These are phyloP conservation scores for Cygnus buccinator DNA, from an alignment of 2,113 vertebrate species.

Conservation along the genomic window DNA sequence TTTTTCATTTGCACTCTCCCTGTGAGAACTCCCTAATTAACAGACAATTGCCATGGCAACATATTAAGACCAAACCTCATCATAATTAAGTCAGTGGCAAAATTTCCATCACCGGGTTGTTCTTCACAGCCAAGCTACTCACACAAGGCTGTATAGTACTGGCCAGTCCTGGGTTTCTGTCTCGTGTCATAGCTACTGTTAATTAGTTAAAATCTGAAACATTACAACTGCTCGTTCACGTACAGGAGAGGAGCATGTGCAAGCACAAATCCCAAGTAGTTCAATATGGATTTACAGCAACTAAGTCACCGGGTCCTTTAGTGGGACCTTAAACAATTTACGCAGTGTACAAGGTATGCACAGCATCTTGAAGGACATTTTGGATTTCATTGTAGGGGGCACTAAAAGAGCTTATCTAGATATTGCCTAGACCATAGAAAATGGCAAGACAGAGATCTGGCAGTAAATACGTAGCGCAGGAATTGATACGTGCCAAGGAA, in stretches of 20 bases:
- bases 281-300: background rate
- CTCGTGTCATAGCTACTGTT: background rate
- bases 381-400: background rate
- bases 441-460: background rate
- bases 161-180: background rate
- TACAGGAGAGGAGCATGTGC: background rate
- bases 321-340: background rate
- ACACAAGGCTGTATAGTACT: background rate
- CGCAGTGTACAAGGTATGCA: background rate
- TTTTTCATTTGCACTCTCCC: background rate
- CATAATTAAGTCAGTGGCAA: constrained; percentile 16
- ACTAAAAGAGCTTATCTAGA: background rate
- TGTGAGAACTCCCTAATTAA: constrained; percentile 19
- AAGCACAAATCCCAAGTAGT: background rate
- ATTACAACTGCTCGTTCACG: background rate
- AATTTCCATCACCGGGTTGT: background rate
- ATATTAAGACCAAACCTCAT: background rate
- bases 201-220: background rate
- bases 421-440: background rate
- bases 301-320: background rate
- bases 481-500: background rate
- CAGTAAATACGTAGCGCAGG: background rate
- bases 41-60: constrained; percentile 38
- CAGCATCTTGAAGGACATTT: background rate
- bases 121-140: background rate